These are phyloP conservation scores for Mastomys natalensis DNA, from an alignment of 2,113 vertebrate species.

Conservation along the genomic window DNA sequence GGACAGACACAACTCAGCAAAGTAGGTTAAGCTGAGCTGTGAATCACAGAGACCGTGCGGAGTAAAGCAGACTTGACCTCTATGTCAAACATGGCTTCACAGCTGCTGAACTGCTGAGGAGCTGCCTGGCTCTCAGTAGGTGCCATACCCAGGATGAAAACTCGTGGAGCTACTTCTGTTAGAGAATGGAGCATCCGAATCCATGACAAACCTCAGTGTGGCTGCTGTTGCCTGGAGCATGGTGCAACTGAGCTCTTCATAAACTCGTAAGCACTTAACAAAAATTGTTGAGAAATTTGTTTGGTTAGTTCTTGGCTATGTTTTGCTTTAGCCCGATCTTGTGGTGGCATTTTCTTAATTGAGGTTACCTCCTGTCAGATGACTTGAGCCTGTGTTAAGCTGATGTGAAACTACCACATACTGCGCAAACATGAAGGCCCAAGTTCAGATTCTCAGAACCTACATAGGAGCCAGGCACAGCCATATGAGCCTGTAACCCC, in stretches of 20 bases:
- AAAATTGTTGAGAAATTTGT: neutral
- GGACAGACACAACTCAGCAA: neutral
- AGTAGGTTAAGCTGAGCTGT: neutral
- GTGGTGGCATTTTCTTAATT: neutral
- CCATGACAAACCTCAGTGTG: neutral
- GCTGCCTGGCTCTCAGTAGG: neutral
- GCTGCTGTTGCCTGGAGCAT: too few species aligned
- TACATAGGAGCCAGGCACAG: neutral
- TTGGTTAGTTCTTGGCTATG: neutral
- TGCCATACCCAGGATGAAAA: accelerated
- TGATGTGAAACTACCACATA: neutral
- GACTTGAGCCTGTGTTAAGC: neutral
- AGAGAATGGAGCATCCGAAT: neutral
- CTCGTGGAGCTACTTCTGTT: neutral
- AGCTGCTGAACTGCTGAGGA: accelerated
- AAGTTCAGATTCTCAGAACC: neutral
- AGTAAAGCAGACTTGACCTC: neutral
- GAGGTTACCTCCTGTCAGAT: neutral
- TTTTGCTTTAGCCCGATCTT: neutral
- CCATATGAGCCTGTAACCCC: neutral
- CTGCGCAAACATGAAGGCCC: neutral
- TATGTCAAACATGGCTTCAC: neutral
- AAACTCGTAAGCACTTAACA: neutral
- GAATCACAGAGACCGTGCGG: accelerated
- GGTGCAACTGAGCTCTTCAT: neutral